Conservation (phyloP, 2,113 vertebrate genomes). For the Sporophila hypoxantha region DNA sequence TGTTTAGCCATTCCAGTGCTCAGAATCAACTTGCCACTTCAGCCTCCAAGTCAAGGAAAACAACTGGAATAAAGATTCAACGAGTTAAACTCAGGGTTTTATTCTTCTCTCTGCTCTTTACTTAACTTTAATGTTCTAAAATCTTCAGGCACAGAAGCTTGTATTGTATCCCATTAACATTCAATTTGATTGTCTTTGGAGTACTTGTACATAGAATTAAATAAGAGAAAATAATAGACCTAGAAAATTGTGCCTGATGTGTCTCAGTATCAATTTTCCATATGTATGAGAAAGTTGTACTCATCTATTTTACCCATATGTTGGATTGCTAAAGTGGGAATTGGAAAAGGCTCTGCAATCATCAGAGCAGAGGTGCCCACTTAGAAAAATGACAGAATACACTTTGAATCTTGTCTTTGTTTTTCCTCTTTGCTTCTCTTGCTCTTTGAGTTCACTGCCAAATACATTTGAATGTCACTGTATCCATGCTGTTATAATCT, state of each 20-base stretch:
- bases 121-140: neutral
- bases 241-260: neutral
- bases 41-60: neutral
- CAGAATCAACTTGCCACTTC: neutral
- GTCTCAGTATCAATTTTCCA: neutral
- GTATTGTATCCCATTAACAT: rapidly evolving
- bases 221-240: neutral
- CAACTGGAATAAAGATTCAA: neutral
- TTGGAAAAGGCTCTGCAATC: neutral
- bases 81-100: neutral
- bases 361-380: neutral
- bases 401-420: neutral
- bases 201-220: neutral
- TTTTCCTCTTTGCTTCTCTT: neutral
- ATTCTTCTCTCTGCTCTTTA: neutral
- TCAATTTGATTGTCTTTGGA: neutral
- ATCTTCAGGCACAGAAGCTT: neutral
- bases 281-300: neutral
- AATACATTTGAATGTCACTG: constrained; percentile 35
- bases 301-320: neutral
- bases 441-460: constrained; percentile 6
- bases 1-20: neutral
- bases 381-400: neutral
- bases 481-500: constrained; percentile 14
- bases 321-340: neutral